These are phyloP conservation scores for Brachionus rubens DNA, from an alignment of 1,140 invertebrate species.

Conservation along the genomic window DNA sequence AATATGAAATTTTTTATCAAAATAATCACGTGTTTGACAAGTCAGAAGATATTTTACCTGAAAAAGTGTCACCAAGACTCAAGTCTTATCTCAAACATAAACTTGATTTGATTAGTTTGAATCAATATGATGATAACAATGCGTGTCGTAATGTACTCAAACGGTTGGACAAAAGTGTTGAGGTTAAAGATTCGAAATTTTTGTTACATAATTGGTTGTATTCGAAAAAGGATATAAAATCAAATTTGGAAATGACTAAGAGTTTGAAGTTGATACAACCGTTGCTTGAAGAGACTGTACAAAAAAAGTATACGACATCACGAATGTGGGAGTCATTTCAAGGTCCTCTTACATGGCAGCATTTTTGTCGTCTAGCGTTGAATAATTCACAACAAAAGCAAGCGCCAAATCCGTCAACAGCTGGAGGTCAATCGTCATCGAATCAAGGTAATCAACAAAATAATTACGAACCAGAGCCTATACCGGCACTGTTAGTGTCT, in stretches of 20 bases:
- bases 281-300: constrained; percentile 86
- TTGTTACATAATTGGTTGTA: constrained; percentile 32
- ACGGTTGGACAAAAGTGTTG: not conserved
- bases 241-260: constrained; percentile 44
- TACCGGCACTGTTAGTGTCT: constrained; percentile 77
- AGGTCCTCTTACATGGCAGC: constrained; percentile 35
- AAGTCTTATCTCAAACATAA: constrained; percentile 18
- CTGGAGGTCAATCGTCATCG: not conserved
- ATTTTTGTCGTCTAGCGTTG: constrained; percentile 35
- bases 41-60: not conserved
- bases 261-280: constrained; percentile 80
- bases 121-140: constrained; percentile 26
- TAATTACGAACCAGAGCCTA: constrained; percentile 85
- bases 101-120: not conserved
- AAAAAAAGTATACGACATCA: constrained; percentile 80
- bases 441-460: constrained; percentile 68
- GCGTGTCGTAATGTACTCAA: constrained; percentile 22
- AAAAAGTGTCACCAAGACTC: not conserved
- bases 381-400: constrained; percentile 19
- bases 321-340: constrained; percentile 64
- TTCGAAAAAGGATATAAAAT: constrained; percentile 19
- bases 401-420: not conserved
- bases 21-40: not conserved
- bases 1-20: constrained; percentile 18
- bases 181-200: constrained; percentile 7